Evolutionary conservation across 2,113 vertebrate species (phyloP).

Genomic region (Odocoileus hemionus): DNA sequence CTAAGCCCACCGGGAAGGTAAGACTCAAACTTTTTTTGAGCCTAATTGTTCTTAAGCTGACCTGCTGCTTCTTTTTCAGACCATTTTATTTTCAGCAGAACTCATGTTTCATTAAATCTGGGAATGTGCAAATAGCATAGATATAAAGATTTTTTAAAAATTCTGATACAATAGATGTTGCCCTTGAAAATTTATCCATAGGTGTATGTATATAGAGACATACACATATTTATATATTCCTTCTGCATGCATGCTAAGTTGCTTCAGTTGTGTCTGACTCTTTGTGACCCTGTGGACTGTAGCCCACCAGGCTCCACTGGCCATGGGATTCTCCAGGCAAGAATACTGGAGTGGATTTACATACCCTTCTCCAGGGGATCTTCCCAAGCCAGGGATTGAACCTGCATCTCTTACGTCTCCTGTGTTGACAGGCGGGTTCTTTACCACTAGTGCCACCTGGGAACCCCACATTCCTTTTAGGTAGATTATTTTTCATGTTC

Average conservation of each 20-base stretch:
- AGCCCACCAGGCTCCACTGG: not conserved
- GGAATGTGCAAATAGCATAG: not conserved
- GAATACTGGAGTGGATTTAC: not conserved
- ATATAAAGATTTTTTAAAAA: not conserved
- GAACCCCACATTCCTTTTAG: not conserved
- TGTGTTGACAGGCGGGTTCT: not conserved
- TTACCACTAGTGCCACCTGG: not conserved
- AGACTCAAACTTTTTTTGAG: constrained; percentile 13
- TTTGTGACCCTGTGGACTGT: not conserved
- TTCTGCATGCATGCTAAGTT: not conserved
- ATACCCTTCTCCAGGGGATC: not conserved
- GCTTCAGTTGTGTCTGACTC: not conserved
- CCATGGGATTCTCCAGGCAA: not conserved
- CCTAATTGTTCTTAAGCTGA: constrained; percentile 5
- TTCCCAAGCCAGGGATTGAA: not conserved
- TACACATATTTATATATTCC: not conserved
- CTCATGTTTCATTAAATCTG: not conserved
- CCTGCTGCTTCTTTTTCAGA: not conserved
- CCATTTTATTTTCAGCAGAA: not conserved
- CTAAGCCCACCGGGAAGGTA: not conserved
- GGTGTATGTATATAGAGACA: not conserved
- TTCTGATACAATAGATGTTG: not conserved
- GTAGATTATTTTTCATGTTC: not conserved
- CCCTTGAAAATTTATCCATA: not conserved
- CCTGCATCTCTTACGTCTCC: not conserved